Evolutionary conservation across 2,888 invertebrate genomes (phyloP), one percentile per base, ranked within the genome.

Genomic region (Clepsis dumicolana): DNA sequence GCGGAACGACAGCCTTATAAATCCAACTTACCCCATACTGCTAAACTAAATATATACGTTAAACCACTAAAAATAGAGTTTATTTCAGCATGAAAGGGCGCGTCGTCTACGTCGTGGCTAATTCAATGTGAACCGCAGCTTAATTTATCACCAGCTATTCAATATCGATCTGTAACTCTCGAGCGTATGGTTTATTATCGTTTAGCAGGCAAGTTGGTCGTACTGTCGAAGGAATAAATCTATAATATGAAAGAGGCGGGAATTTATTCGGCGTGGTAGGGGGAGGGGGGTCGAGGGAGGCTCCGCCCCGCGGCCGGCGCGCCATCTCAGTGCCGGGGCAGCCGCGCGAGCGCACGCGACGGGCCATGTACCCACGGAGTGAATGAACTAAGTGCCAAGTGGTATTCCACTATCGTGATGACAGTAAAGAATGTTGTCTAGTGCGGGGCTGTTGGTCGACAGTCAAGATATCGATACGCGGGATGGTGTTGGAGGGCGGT

Each of bases 401-500:
- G 65, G 48, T n/a, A n/a, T n/a, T 10, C 5, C 21, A 59, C 56
- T 68, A 70, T 57, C 59, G 63, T 48, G 59, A 61, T 61, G 70
- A 50, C 54, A 62, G 64, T 68, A 32, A 27, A 44, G 62, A 61
- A 52, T 24, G 52, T 48, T 69, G n/a, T n/a, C 73, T 77, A 82
- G 85, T 85, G 85, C 79, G 80, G 79, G 79, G 80, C 74, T 77
- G 73, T 74, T 77, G 74, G 80, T 82, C 83, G 84, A 77, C 78
- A 78, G 80, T 67, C 88, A 88, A 87, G 82, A 90, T 90, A 89
- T 85, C 89, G 83, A 72, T 35, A 48, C 79, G 85, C 82, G 84
- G 87, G 79, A 95, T 96, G 96, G 95, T 96, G 90, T 89, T 95
- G 84, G 96, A 95, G 84, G 94, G 90, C 87, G 95, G 95, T 77